Percentiles rank a stretch among this genome's conserved stretches.
These are phyloP conservation scores for Gorsachius magnificus DNA, from an alignment of 2,797 vertebrate genomes.

Conservation along the genomic window DNA sequence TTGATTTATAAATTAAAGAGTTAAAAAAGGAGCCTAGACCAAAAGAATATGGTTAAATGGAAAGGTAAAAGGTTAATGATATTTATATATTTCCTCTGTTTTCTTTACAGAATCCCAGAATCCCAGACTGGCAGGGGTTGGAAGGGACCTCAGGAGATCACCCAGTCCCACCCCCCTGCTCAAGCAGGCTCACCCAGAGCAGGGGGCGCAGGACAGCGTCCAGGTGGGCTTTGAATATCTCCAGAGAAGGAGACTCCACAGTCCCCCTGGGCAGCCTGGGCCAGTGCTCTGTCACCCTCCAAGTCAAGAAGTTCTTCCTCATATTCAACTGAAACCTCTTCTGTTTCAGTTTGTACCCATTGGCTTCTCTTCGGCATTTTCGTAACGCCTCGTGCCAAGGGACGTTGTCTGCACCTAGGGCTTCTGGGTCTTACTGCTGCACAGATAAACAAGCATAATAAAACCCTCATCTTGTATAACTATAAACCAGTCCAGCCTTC, in stretches of 20 bases:
- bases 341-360: too few species aligned
- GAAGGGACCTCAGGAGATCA: too few species aligned
- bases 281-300: too few species aligned
- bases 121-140: too few species aligned
- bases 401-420: background rate
- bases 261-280: too few species aligned
- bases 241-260: too few species aligned
- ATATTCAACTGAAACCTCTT: too few species aligned
- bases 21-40: background rate
- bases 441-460: constrained; percentile 3
- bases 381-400: background rate
- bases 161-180: too few species aligned
- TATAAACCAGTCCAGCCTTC: background rate
- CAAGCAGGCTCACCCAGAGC: too few species aligned
- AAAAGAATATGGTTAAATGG: background rate
- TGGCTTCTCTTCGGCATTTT: background rate
- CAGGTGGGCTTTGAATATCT: too few species aligned
- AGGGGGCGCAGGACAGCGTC: too few species aligned
- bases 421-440: background rate
- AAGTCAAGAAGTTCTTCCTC: too few species aligned
- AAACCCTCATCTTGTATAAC: background rate
- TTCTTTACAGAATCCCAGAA: background rate
- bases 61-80: background rate
- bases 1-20: background rate
- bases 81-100: background rate